phyloP scores from a whole-genome alignment of 53 echinoderm and acorn worm species.

The Hippasteria phrygiana region DNA sequence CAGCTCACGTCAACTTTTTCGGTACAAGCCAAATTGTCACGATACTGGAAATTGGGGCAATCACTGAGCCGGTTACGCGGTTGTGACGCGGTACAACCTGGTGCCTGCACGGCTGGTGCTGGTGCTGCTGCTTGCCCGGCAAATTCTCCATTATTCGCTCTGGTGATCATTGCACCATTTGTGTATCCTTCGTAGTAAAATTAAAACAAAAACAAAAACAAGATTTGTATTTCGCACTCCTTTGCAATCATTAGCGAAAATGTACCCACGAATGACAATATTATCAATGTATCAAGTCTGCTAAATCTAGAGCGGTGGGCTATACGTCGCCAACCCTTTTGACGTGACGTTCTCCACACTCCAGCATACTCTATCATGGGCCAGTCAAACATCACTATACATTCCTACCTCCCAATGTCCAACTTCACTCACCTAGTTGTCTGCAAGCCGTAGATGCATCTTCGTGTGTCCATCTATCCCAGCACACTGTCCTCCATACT shows the following conservation, averaged over 20 bases:
- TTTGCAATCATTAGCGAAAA: too few species aligned
- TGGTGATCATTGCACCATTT: slow-evolving; percentile 38
- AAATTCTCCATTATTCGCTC: slow-evolving; percentile 13
- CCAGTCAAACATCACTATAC: too few species aligned
- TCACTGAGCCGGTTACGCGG: slow-evolving; percentile 9
- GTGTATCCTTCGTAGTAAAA: background rate
- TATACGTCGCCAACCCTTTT: too few species aligned
- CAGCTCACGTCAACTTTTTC: slow-evolving; percentile 30
- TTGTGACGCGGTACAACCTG: background rate
- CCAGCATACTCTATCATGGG: too few species aligned
- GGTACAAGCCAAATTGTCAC: background rate
- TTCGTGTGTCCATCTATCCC: slow-evolving; percentile 5
- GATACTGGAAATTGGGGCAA: slow-evolving; percentile 12
- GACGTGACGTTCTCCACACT: too few species aligned
- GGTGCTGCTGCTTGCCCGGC: background rate
- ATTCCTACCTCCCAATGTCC: background rate
- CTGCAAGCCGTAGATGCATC: slow-evolving; percentile 33
- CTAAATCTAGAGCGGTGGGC: too few species aligned
- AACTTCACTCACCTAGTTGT: slow-evolving; percentile 24
- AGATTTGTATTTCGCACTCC: too few species aligned
- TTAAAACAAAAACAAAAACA: too few species aligned
- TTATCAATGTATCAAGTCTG: too few species aligned
- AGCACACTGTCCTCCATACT: slow-evolving; percentile 20
- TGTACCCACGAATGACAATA: too few species aligned
- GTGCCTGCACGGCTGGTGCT: background rate